Evolutionary conservation across 1,140 invertebrate genomes (phyloP), one percentile per base, ranked within the genome.

Genomic region (Ganaspis sp.): DNA sequence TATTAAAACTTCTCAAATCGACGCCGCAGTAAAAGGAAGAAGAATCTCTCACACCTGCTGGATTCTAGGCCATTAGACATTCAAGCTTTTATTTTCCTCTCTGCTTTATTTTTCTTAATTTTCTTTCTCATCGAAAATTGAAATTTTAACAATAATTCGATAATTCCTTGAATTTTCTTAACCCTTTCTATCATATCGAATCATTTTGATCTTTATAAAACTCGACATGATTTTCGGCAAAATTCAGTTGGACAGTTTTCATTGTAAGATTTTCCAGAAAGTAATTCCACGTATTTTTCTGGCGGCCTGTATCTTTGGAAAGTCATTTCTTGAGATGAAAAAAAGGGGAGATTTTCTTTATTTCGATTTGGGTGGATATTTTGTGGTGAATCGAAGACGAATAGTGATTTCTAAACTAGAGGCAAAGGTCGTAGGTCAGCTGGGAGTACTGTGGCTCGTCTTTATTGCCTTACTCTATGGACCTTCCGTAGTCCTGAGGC

Each of bases 1-100:
- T 87, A 88, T 87, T 87, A 87, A 90, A 88, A 89, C 82, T 88
- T 88, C 81, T 85, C 80, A 84, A 88, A 89, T 86, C 80, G 81
- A 83, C 78, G 76, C 70, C 37, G 80, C 71, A 77, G 80, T 84
- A 82, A 84, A 84, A 84, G 70, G 74, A 82, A 76, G 80, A 84
- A 83, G 72, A 85, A 84, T 83, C 40, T 74, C 42, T 40, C 78
- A 80, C 83, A 84, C 79, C 78, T 79, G 84, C 77, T 71, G 83
- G 78, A 84, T 86, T 87, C 79, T 80, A 71, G 79, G 77, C 78
- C 81, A 82, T 83, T 84, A 73, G 72, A 70, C 71, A 64, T 74
- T 64, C 58, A 64, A 11, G 11, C 2, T 64, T 29, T 64, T 64
- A n/a, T 64, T 29, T 29, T 64, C 23, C n/a, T n/a, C n/a, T n/a